Evolutionary conservation across 2,113 vertebrate species (phyloP).

Genomic region (Neodon shergylaensis): DNA sequence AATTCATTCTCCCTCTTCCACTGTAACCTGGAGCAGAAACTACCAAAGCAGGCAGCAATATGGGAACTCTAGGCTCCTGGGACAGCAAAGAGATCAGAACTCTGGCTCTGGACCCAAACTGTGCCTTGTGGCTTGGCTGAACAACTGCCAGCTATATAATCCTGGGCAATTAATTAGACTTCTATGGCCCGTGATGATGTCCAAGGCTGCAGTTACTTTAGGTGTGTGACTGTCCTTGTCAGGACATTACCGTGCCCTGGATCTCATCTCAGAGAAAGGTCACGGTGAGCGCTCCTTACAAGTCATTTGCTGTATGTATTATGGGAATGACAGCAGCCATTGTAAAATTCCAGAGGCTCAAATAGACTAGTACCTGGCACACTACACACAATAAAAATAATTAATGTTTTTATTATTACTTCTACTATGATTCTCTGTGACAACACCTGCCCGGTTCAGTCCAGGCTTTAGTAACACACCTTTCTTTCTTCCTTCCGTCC

Average conservation of each 20-base stretch:
- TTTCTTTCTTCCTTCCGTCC: neutral
- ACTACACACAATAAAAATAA: neutral
- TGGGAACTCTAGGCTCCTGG: neutral
- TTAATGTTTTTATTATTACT: neutral
- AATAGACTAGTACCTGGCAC: neutral
- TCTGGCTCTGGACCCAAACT: neutral
- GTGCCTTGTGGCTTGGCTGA: neutral
- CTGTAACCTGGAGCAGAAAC: neutral
- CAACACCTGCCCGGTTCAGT: neutral
- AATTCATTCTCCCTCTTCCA: neutral
- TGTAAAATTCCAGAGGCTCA: slow-evolving; percentile 4
- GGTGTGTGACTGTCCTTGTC: neutral
- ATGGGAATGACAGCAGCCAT: neutral
- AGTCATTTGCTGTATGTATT: neutral
- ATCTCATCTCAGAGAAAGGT: neutral
- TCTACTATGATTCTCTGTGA: neutral
- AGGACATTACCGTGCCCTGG: neutral
- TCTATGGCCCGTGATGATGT: neutral
- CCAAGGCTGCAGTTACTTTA: neutral
- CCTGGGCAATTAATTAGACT: neutral
- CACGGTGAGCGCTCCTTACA: neutral
- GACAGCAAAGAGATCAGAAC: neutral
- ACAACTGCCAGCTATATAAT: neutral
- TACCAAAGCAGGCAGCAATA: neutral
- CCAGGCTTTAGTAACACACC: neutral